These are phyloP conservation scores for Eilema caniola DNA, from an alignment of 2,888 invertebrate species.

Conservation along the genomic window DNA sequence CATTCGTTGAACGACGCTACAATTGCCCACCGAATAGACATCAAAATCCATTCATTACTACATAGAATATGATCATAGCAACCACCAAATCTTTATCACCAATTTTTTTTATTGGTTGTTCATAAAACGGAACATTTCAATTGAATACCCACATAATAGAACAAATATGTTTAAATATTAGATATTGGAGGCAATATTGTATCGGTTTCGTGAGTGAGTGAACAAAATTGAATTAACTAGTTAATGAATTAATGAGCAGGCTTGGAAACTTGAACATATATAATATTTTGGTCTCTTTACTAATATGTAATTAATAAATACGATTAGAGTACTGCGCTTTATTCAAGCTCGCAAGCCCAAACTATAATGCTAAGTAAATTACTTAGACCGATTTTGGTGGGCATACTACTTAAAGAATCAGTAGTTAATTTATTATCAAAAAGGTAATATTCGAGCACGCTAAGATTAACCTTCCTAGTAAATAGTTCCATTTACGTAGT, in stretches of 20 bases:
- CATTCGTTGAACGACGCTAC: constrained; percentile 31
- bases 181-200: constrained; percentile 35
- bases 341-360: constrained; percentile 29
- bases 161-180: constrained; percentile 35
- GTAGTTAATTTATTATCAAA: constrained; percentile 7
- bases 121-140: constrained; percentile 25
- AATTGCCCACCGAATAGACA: constrained; percentile 62
- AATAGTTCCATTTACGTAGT: constrained; percentile 30
- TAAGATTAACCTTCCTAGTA: constrained; percentile 29
- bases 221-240: constrained; percentile 13
- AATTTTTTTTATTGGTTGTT: constrained; percentile 18
- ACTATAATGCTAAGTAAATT: constrained; percentile 21
- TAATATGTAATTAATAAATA: constrained; percentile 15
- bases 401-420: constrained; percentile 22
- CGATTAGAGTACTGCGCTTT: constrained; percentile 33
- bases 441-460: constrained; percentile 24
- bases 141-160: constrained; percentile 36
- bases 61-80: constrained; percentile 35
- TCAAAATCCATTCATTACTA: constrained; percentile 44
- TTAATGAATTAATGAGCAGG: constrained; percentile 10
- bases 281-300: constrained; percentile 13
- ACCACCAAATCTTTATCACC: constrained; percentile 35
- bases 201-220: constrained; percentile 30
- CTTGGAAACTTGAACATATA: neutral
- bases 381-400: constrained; percentile 26